phyloP scores from a whole-genome alignment of 2,888 invertebrate species.

The Meloe dianella region DNA sequence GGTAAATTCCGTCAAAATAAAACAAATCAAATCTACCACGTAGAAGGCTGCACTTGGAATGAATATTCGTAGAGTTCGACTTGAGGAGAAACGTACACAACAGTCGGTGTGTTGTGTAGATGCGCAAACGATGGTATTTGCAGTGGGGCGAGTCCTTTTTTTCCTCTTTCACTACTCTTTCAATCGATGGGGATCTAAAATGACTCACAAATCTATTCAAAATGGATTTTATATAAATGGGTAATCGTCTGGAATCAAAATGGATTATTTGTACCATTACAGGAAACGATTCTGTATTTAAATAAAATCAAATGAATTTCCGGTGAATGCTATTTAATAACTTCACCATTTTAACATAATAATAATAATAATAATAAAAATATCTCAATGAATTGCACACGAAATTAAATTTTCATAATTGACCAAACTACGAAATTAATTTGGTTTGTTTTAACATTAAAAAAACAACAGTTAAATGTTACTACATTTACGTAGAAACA shows the following conservation, averaged over 20 bases:
- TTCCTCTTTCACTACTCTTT: neutral
- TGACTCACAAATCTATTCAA: constrained; percentile 26
- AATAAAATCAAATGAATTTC: too few relatives aligned
- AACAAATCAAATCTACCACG: constrained; percentile 9
- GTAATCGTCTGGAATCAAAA: too few relatives aligned
- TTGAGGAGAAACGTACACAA: too few relatives aligned
- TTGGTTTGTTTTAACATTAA: neutral
- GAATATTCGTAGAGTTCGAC: too few relatives aligned
- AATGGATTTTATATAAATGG: too few relatives aligned
- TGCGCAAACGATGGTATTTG: constrained; percentile 24
- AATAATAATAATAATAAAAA: neutral
- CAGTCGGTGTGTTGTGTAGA: too few relatives aligned
- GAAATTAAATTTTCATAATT: constrained; percentile 10
- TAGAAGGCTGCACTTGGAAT: constrained; percentile 26
- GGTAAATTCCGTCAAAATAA: constrained; percentile 13
- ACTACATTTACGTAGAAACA: constrained; percentile 25
- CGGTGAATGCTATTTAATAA: constrained; percentile 13
- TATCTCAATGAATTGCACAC: too few relatives aligned
- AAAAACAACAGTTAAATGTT: constrained; percentile 15
- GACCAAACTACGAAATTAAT: constrained; percentile 19
- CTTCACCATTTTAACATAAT: too few relatives aligned
- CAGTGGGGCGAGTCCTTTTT: constrained; percentile 20
- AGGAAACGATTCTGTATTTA: too few relatives aligned
- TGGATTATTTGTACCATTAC: too few relatives aligned
- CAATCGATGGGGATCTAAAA: constrained; percentile 13